Conservation (phyloP, 2,797 vertebrate genomes). For the Gallirallus australis region DNA sequence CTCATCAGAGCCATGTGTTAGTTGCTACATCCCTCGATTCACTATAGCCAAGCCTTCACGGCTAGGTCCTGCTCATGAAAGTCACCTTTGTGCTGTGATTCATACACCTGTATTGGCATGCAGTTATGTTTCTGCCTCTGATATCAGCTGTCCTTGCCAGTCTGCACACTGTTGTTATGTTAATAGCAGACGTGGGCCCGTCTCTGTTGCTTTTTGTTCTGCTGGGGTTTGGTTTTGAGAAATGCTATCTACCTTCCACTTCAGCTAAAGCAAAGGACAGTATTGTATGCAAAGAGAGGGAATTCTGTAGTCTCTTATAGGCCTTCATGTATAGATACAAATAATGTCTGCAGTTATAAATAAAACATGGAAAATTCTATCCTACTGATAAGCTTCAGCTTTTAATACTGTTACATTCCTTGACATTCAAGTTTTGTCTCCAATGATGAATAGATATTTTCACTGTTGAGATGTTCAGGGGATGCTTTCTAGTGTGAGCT, state of each 20-base stretch:
- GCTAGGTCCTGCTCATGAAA: neutral
- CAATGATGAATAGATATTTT: neutral
- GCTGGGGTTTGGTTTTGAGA: neutral
- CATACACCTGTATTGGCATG: neutral
- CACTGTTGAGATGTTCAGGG: neutral
- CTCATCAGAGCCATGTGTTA: neutral
- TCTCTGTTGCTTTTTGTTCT: neutral
- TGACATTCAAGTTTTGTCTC: neutral
- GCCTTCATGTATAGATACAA: neutral
- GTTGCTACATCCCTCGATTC: neutral
- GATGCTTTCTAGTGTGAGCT: neutral
- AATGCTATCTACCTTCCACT: neutral
- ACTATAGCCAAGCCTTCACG: neutral
- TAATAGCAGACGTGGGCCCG: rapidly evolving
- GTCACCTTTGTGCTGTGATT: neutral
- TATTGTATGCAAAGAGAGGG: neutral
- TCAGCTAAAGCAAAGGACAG: neutral
- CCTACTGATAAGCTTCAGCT: neutral
- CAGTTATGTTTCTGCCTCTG: neutral
- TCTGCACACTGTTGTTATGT: rapidly evolving
- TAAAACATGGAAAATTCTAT: neutral
- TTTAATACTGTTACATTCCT: neutral
- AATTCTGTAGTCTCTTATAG: neutral
- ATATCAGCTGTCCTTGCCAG: neutral
- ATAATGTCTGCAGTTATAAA: neutral